Base-by-base conservation (phyloP, 1,140 invertebrate species). In the Megalonaias nervosa region DNA sequence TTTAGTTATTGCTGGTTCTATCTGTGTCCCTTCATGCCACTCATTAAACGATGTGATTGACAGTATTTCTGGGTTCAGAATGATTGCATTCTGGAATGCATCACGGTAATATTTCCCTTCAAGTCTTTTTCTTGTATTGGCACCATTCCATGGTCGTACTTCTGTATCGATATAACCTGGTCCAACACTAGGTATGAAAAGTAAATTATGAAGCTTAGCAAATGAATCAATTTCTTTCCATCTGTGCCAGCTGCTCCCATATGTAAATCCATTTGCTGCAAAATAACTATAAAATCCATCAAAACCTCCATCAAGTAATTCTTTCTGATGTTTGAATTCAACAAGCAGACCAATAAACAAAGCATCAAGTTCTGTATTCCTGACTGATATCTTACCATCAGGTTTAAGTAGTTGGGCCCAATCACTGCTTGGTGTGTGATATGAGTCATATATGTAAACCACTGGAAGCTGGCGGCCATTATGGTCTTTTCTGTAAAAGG, bases 11-110 rank as follows among this genome's bases (percentile, higher is more conserved):
- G 92, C 92, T 67, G 90, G 85, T 81, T 93, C 92, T 71, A 93
- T 92, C 82, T 93, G 92, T 17, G 92, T 92, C 13, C 92, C 92
- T 86, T 93, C 92, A 74, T 93, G 92, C 92, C 92, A 93, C 81
- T 93, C 92, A 82, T 93, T 93, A 81, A 92, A 93, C 13, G 91
- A 92, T 16, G 92, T 93, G 19, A 93, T 91, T 21, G 90, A 91
- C 38, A 93, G 75, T 48, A 91, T 80, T 59, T 77, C 68, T 55
- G 91, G 88, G 13, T 82, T 70, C 48, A 86, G 71, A 15, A 81
- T 79, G 55, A 92, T 59, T 9, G 91, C 92, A 72, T 84, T 82
- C 66, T 87, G 78, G 67, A 92, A 91, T 13, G 88, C 82, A 23
- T 82, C 71, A 65, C 82, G 82, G 72, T 92, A 93, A 82, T 93